phyloP scores from a whole-genome alignment of 2,797 vertebrate species.

The Poeciliopsis gracilis region DNA sequence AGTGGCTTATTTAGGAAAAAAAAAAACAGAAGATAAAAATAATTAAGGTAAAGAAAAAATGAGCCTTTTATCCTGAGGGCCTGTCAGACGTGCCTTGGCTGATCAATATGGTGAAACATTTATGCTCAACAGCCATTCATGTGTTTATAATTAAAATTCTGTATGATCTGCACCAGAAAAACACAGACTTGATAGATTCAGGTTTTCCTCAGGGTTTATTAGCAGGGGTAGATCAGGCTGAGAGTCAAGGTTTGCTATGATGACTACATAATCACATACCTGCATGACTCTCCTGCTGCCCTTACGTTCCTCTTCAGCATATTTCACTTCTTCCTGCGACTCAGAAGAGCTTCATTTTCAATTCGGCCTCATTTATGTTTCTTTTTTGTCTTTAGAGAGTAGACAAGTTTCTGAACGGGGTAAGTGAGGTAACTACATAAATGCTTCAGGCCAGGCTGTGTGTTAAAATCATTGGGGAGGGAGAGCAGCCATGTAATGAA shows the following conservation, averaged over 20 bases:
- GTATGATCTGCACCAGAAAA: conserved; percentile 54
- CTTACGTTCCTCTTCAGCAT: conserved; percentile 17
- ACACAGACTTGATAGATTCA: conserved; percentile 45
- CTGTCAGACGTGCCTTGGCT: conserved; percentile 26
- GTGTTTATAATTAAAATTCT: conserved; percentile 72
- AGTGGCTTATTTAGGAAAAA: conserved; percentile 9
- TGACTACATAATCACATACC: conserved; percentile 54
- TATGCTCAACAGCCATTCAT: conserved; percentile 58
- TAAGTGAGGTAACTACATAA: conserved; percentile 48
- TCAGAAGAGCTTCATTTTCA: conserved; percentile 18
- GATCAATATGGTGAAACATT: conserved; percentile 74
- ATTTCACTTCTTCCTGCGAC: neutral
- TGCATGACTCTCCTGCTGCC: conserved; percentile 35
- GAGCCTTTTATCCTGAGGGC: conserved; percentile 33
- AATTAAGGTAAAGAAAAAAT: conserved; percentile 10
- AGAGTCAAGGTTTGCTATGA: conserved; percentile 51
- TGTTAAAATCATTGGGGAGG: conserved; percentile 59
- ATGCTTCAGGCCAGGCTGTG: conserved; percentile 36
- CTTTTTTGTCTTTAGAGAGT: conserved; percentile 1
- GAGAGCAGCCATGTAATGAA: conserved; percentile 47
- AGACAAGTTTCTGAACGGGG: conserved; percentile 42
- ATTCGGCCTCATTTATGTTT: conserved; percentile 9
- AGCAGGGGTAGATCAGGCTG: conserved; percentile 34
- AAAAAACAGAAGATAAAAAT: conserved; percentile 6
- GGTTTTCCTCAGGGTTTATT: conserved; percentile 45